These are phyloP conservation scores for Momotus momota DNA, from an alignment of 2,797 vertebrate genomes.

Conservation along the genomic window DNA sequence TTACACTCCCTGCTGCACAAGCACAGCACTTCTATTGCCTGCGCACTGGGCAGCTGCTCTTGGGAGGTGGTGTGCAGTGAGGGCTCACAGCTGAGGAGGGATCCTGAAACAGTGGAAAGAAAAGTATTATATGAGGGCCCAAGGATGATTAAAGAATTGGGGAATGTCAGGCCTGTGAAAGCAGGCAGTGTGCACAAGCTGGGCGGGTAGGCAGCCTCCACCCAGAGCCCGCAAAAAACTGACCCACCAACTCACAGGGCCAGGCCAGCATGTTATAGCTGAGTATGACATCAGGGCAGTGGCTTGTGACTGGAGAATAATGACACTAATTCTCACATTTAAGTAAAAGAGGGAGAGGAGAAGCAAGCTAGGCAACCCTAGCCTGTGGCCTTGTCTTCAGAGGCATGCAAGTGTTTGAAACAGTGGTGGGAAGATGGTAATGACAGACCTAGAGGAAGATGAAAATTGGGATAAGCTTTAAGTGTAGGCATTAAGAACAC, in stretches of 20 bases:
- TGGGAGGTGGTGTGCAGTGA: not conserved
- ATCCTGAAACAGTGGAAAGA: not conserved
- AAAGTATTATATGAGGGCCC: not conserved
- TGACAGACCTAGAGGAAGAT: not conserved
- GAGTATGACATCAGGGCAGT: not conserved
- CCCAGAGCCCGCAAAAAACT: not conserved
- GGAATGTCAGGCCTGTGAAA: not conserved
- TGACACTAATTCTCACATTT: not conserved
- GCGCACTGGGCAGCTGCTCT: not conserved
- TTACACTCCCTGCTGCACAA: accelerated
- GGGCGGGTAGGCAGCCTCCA: not conserved
- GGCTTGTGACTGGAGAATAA: not conserved
- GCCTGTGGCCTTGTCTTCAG: not conserved
- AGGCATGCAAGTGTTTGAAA: not conserved
- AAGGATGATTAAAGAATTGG: not conserved
- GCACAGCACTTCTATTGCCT: not conserved
- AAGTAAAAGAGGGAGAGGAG: not conserved
- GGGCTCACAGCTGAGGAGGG: not conserved
- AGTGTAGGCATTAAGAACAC: not conserved
- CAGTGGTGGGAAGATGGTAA: not conserved
- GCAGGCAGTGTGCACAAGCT: not conserved
- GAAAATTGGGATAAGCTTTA: not conserved
- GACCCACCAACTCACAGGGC: not conserved
- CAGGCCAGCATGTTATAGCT: not conserved
- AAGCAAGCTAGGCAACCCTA: not conserved